Base-by-base conservation (phyloP, 2,888 invertebrate species). In the Rhodophaea formosa region DNA sequence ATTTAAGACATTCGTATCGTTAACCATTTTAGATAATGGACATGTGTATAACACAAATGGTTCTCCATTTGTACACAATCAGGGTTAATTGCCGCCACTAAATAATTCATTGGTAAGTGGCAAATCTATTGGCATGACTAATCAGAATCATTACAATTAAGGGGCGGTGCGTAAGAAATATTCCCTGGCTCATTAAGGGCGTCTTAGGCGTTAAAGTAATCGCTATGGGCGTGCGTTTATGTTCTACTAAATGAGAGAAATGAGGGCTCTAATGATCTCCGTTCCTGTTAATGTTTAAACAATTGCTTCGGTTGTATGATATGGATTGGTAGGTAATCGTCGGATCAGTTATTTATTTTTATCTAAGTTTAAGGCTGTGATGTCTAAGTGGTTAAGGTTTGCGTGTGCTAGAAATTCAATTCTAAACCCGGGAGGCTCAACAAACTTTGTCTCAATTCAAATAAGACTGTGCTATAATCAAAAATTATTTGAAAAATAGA, bases 171-270 rank as follows among this genome's bases (percentile, higher is more conserved):
- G 69, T 67, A 70, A 70, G 72, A 69, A 79, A 75, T 77, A 73
- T 79, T 79, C 73, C 76, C 69, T 63, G 75, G 69, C 73, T 82
- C 85, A 81, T 84, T 84, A 82, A 75, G 71, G 74, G 77, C 78
- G 80, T 82, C 78, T 74, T 65, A 75, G 73, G 69, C 76, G 72
- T 76, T 77, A 74, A 79, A 80, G 76, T 79, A 81, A 81, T 79
- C 75, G 72, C 70, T 66, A 72, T 64, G 73, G 75, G 71, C 67
- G 65, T 72, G 69, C 68, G 72, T 77, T 74, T 79, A 78, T 71
- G 75, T 73, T 75, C 69, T 67, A 65, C 69, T 69, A 69, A 71
- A 72, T 65, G 65, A 71, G 71, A 74, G 74, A 68, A 79, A 77
- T 72, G 74, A 74, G 69, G 69, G 66, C 69, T 65, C 75, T 79